These are phyloP conservation scores for Spea hammondii DNA, from an alignment of 2,797 vertebrate genomes.

Conservation along the genomic window DNA sequence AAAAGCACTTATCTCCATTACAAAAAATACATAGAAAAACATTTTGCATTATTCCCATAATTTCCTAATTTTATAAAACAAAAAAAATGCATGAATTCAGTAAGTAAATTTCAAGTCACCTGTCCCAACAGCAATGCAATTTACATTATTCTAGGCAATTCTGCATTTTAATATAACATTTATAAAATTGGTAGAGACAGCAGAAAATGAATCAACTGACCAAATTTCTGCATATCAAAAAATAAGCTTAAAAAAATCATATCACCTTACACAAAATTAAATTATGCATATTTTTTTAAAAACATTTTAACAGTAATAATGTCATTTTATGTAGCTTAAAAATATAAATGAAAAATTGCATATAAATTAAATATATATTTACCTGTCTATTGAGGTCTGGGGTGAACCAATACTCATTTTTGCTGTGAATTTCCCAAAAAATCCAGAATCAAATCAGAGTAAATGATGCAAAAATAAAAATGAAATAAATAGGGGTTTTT, in stretches of 20 bases:
- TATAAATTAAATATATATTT: neutral
- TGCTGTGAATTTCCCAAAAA: constrained; percentile 37
- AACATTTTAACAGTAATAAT: too few relatives aligned
- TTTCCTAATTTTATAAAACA: neutral
- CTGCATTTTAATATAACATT: too few relatives aligned
- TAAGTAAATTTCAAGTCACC: neutral
- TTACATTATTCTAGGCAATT: neutral
- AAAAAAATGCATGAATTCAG: neutral
- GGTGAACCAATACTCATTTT: constrained; percentile 68
- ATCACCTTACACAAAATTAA: too few relatives aligned
- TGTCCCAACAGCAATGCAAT: neutral
- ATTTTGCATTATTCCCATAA: too few relatives aligned
- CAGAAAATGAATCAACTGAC: too few relatives aligned
- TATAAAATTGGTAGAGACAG: too few relatives aligned
- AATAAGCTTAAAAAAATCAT: too few relatives aligned
- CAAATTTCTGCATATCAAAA: too few relatives aligned
- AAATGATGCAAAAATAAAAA: neutral
- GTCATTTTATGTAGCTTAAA: too few relatives aligned
- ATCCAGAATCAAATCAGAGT: neutral
- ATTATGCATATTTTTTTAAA: too few relatives aligned
- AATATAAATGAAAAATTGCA: neutral
- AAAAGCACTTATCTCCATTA: too few relatives aligned
- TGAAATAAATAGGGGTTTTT: neutral
- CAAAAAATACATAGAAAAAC: too few relatives aligned
- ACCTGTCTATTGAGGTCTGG: constrained; percentile 66